Evolutionary conservation across 2,113 vertebrate genomes (phyloP), one percentile per base, ranked within the genome.

Genomic region (Rhegmatorhina hoffmannsi): DNA sequence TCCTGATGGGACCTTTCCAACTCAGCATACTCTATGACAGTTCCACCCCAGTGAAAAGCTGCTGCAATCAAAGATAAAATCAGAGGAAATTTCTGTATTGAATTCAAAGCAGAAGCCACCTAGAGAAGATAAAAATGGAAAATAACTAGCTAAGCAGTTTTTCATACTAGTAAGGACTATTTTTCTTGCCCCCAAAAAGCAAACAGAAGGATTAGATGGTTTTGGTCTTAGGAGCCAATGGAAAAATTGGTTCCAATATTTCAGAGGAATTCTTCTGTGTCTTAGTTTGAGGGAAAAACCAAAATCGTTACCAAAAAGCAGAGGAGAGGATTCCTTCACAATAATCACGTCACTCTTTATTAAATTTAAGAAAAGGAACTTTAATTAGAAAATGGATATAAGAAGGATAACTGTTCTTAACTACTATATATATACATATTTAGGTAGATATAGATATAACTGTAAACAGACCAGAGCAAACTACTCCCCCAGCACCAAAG

Each of bases 181-280:
- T 31, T 47, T 46, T 13, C 7, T 21, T 26, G 2, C 3, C 3
- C 13, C 19, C 5, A 8, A 18, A 1, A 7, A 24, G 1, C 28
- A 70, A 68, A n/a, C 2, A 15, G 43, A 50, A 74, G 63, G 1
- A 59, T 63, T 50, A 55, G 14, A 23, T 56, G 16, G 46, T 80
- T 24, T 67, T n/a, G 9, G 6, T 40, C 4, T 56, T 59, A 68
- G 29, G 31, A 74, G 15, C 38, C 16, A 59, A 33, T 13, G 34
- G 23, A 76, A 90, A 64, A 55, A 52, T 59, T 52, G 20, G 10
- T 81, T 49, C 17, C 80, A 18, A 6, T 59, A 26, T 81, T 94
- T 84, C 28, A 75, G 90, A 86, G 13, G 28, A 84, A 75, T 91
- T 33, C 59, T 46, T 73, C 12, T 28, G 3, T 63, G 40, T 40